A percentile compares a stretch with the other conserved stretches of the same genome.
Evolutionary conservation across 2,888 invertebrate species (phyloP).

Genomic region (Crematogaster levior): DNA sequence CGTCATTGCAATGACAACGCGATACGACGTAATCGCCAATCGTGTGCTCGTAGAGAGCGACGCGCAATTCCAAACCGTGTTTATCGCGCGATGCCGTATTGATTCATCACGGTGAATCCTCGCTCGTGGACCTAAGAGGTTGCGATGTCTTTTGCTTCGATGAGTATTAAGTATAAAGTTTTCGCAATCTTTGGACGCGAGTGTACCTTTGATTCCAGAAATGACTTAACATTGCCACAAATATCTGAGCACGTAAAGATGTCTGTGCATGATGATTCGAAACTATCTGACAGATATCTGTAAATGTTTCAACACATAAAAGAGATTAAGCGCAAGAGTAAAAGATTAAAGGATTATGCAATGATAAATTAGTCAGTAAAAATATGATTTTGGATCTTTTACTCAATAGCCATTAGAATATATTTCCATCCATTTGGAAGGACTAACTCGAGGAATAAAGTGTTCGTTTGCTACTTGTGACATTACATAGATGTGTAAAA

Average conservation of each 20-base stretch:
- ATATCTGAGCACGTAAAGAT: neutral
- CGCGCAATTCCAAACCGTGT: slow-evolving; percentile 18
- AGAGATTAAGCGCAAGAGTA: neutral
- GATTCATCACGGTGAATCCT: slow-evolving; percentile 33
- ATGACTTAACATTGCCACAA: neutral
- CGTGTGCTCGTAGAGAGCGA: neutral
- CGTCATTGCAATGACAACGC: slow-evolving; percentile 15
- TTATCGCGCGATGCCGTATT: neutral
- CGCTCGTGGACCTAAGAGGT: neutral
- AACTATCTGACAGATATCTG: neutral
- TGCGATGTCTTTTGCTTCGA: neutral
- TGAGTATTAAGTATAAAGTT: neutral
- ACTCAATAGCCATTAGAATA: too few species aligned
- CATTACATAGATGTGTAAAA: neutral
- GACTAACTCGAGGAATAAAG: neutral
- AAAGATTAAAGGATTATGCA: neutral
- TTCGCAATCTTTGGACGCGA: neutral
- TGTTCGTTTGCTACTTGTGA: neutral
- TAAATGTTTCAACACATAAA: neutral
- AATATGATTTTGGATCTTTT: neutral
- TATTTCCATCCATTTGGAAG: too few species aligned
- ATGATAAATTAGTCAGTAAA: neutral
- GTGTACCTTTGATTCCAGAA: neutral
- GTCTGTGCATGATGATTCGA: neutral
- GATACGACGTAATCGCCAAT: slow-evolving; percentile 34